Evolutionary conservation across 1,140 invertebrate species (phyloP).

Genomic region (Berghia stephanieae): DNA sequence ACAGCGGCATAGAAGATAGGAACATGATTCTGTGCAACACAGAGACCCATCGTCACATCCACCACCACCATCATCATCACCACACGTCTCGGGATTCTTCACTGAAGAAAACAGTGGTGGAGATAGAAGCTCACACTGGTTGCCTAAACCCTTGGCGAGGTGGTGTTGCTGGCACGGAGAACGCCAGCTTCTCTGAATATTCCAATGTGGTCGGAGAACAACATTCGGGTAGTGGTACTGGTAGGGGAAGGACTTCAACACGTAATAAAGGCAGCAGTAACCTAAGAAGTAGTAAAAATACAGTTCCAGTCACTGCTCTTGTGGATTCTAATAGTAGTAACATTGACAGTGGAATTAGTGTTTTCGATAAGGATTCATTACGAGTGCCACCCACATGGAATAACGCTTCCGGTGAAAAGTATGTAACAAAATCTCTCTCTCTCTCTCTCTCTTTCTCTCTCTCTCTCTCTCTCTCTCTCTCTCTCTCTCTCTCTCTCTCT

Average conservation of each 20-base stretch:
- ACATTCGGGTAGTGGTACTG: constrained; percentile 33
- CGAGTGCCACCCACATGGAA: constrained; percentile 48
- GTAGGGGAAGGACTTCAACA: constrained; percentile 39
- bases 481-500: too few species aligned
- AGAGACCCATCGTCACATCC: constrained; percentile 59
- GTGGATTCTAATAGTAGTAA: too few species aligned
- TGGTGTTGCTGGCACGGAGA: too few species aligned
- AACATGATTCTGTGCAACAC: constrained; percentile 33
- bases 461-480: too few species aligned
- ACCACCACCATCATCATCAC: constrained; percentile 65
- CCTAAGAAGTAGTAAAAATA: constrained; percentile 53
- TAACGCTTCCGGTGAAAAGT: constrained; percentile 55
- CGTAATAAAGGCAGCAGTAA: constrained; percentile 34
- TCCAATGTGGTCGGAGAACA: constrained; percentile 31
- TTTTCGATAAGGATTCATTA: constrained; percentile 62
- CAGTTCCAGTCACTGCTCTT: too few species aligned
- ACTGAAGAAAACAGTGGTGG: constrained; percentile 47
- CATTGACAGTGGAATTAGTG: constrained; percentile 84
- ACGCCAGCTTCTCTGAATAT: constrained; percentile 27
- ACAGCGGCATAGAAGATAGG: constrained; percentile 60
- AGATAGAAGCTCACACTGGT: constrained; percentile 48
- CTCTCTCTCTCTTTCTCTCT: too few species aligned
- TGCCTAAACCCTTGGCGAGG: constrained; percentile 11
- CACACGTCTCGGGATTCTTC: constrained; percentile 44
- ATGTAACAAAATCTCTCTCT: too few species aligned